Conservation (phyloP, 2,797 vertebrate genomes). For the Onychomys torridus region DNA sequence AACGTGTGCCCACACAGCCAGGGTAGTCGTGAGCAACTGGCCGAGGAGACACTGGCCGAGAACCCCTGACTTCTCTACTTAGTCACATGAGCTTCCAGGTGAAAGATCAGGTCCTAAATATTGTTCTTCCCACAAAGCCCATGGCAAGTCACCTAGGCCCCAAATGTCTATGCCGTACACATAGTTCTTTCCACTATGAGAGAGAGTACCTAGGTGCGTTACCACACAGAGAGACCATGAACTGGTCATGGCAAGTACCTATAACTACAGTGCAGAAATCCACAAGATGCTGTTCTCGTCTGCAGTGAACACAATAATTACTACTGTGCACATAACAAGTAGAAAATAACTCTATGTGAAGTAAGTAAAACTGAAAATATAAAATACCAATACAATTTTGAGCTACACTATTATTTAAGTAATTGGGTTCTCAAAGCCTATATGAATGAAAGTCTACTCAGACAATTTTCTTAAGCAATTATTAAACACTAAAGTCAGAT, state of each 20-base stretch:
- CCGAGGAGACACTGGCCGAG: not conserved
- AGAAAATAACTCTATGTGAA: not conserved
- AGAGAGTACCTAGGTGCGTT: not conserved
- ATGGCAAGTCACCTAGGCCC: not conserved
- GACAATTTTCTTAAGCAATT: constrained; percentile 33
- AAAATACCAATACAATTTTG: not conserved
- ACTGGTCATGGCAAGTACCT: not conserved
- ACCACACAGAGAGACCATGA: not conserved
- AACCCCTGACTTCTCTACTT: not conserved
- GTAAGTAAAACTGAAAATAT: not conserved
- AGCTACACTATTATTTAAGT: not conserved
- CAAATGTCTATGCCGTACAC: not conserved
- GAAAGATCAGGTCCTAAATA: not conserved
- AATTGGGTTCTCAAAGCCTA: not conserved
- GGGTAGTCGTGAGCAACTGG: not conserved
- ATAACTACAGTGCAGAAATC: not conserved
- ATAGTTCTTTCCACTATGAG: not conserved
- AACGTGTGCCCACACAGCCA: not conserved
- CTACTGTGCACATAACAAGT: not conserved
- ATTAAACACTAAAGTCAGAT: not conserved
- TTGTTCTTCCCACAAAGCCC: not conserved
- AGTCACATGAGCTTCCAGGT: not conserved
- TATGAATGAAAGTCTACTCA: not conserved
- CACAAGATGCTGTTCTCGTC: not conserved
- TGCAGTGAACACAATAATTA: not conserved